Conservation (phyloP, 1,140 invertebrate species). For the Pachypeltis micranthus region DNA sequence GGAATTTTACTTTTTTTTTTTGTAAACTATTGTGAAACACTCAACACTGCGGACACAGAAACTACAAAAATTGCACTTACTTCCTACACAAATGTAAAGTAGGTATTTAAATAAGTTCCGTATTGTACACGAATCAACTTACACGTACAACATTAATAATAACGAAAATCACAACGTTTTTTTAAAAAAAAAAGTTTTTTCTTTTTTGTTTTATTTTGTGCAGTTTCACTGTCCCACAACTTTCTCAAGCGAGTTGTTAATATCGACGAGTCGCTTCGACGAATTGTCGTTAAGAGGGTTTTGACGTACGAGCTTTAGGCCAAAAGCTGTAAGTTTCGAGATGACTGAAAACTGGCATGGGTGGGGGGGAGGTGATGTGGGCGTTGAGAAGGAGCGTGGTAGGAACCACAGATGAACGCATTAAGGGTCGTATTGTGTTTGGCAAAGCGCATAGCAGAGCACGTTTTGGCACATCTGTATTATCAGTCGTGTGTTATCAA, state of each 20-base stretch:
- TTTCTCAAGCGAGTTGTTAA: background rate
- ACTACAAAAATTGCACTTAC: slow-evolving; percentile 24
- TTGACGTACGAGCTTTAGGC: no score
- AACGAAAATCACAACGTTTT: slow-evolving; percentile 19
- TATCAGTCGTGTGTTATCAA: no score
- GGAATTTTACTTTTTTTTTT: slow-evolving; percentile 13
- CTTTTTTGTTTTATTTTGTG: background rate
- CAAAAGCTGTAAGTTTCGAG: no score
- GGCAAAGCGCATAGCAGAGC: no score
- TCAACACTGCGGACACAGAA: slow-evolving; percentile 23
- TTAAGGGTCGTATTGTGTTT: no score
- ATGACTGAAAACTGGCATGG: no score
- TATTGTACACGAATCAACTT: slow-evolving; percentile 17
- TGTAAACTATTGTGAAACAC: slow-evolving; percentile 19
- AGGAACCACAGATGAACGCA: no score
- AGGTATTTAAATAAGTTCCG: slow-evolving; percentile 14
- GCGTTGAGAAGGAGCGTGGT: no score
- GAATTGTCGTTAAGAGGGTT: no score
- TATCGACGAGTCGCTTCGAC: background rate
- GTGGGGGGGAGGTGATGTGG: no score
- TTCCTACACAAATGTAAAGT: slow-evolving; percentile 17
- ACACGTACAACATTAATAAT: slow-evolving; percentile 18
- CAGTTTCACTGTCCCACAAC: background rate
- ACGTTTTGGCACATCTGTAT: no score
- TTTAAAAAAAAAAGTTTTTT: slow-evolving; percentile 19